Conservation (phyloP, 2,888 invertebrate genomes). For the Subacronicta megacephala region DNA sequence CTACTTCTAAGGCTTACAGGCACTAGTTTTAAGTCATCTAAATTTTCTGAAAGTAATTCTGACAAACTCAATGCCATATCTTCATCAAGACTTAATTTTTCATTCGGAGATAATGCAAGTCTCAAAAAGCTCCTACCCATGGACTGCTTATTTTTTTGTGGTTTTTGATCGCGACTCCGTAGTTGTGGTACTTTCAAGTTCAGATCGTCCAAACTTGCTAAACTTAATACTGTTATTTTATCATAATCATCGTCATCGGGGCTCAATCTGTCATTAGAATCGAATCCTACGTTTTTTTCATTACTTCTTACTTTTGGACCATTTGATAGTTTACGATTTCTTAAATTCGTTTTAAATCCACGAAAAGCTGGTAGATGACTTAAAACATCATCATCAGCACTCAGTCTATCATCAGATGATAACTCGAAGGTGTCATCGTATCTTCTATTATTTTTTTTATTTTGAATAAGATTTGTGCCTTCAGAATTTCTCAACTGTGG, state of each 20-base stretch:
- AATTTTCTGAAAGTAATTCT: constrained; percentile 3
- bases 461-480: background rate
- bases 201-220: constrained; percentile 11
- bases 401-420: background rate
- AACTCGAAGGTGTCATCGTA: background rate
- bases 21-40: constrained; percentile 6
- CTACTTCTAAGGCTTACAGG: constrained; percentile 12
- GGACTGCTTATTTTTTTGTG: constrained; percentile 2
- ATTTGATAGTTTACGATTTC: too few relatives aligned
- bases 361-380: background rate
- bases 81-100: constrained; percentile 18
- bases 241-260: constrained; percentile 1
- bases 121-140: background rate
- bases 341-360: background rate
- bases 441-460: constrained; percentile 5
- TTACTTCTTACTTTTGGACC: too few relatives aligned
- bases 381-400: background rate
- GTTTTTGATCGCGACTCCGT: constrained; percentile 2
- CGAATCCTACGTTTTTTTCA: background rate
- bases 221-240: constrained; percentile 4
- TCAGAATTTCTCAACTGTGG: constrained; percentile 5
- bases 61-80: constrained; percentile 7
- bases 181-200: background rate
- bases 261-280: background rate
- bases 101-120: constrained; percentile 7